Percentiles rank a stretch among this genome's conserved stretches.
phyloP scores from a whole-genome alignment of 2,888 invertebrate species.

The Lissonota sp. region DNA sequence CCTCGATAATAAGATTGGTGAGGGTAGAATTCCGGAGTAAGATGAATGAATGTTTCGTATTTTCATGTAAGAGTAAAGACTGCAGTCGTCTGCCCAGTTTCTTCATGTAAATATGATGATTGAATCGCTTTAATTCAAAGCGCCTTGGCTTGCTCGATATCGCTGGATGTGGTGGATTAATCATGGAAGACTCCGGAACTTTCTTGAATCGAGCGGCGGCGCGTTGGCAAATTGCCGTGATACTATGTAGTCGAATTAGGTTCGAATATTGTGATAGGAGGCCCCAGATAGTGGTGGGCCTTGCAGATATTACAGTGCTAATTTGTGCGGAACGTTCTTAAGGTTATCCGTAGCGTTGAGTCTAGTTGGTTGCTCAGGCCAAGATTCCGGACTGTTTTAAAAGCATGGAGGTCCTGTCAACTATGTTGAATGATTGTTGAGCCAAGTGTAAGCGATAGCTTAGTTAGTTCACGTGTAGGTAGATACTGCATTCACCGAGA shows the following conservation, averaged over 20 bases:
- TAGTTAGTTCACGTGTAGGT: slow-evolving; percentile 61
- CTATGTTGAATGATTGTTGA: slow-evolving; percentile 11
- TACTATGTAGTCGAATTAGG: neutral
- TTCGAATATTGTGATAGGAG: slow-evolving; percentile 1
- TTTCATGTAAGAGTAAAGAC: slow-evolving; percentile 15
- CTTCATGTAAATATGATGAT: slow-evolving; percentile 24
- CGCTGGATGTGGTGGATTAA: neutral
- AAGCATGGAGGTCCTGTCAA: slow-evolving; percentile 42
- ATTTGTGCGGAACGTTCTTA: neutral
- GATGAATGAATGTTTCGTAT: slow-evolving; percentile 47
- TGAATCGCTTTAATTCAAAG: slow-evolving; percentile 41
- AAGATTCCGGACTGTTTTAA: neutral
- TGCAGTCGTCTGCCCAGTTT: slow-evolving; percentile 48
- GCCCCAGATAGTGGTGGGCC: slow-evolving; percentile 1
- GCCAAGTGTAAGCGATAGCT: slow-evolving; percentile 35
- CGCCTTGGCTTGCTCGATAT: neutral
- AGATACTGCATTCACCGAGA: neutral
- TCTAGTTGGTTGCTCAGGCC: slow-evolving; percentile 10
- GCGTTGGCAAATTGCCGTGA: slow-evolving; percentile 19
- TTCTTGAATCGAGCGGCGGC: neutral
- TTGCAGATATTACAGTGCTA: neutral
- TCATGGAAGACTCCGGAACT: neutral
- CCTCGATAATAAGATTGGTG: slow-evolving; percentile 37
- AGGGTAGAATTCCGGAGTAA: slow-evolving; percentile 42
- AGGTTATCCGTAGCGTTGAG: neutral